Conservation (phyloP, 2,113 vertebrate genomes). For the Accipiter cooperii region DNA sequence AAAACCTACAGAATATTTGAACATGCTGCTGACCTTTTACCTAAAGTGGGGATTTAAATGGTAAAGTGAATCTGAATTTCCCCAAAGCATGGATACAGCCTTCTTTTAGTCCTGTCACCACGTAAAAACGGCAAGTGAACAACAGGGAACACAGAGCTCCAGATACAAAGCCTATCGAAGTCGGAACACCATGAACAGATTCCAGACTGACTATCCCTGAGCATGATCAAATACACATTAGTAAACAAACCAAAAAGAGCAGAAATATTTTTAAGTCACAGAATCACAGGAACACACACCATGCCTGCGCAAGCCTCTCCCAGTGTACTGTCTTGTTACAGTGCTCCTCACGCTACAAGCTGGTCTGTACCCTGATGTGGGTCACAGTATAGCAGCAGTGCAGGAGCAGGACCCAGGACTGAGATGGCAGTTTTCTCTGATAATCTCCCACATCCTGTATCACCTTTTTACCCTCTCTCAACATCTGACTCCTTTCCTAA, state of each 20-base stretch:
- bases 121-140: background rate
- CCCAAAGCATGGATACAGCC: background rate
- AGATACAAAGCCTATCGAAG: background rate
- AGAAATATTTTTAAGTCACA: background rate
- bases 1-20: background rate
- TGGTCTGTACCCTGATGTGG: rapidly evolving
- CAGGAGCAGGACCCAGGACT: background rate
- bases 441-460: background rate
- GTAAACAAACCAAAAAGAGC: background rate
- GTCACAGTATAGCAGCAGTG: rapidly evolving
- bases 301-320: background rate
- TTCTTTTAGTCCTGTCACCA: background rate
- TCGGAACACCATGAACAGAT: background rate
- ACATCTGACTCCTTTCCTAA: background rate
- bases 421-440: background rate
- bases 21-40: background rate
- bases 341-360: background rate
- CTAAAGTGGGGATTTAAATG: background rate
- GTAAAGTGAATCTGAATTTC: background rate
- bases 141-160: background rate
- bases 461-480: background rate
- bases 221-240: background rate
- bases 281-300: background rate
- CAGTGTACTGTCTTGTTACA: rapidly evolving
- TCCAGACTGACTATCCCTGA: background rate